These are phyloP conservation scores for Atopsyche davidsoni DNA, from an alignment of 1,140 invertebrate species.

Conservation along the genomic window DNA sequence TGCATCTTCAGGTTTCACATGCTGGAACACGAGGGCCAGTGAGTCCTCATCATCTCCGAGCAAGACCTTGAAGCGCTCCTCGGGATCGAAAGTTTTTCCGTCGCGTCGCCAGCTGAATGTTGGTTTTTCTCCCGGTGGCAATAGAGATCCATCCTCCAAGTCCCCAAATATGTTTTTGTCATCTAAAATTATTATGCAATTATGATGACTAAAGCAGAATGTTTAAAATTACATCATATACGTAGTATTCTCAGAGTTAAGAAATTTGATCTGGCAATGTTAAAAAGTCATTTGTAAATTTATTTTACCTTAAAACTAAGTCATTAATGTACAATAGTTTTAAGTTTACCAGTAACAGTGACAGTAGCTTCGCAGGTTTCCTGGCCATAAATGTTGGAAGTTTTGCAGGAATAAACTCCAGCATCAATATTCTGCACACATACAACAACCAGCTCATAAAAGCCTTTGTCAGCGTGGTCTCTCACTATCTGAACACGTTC, in stretches of 20 bases:
- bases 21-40: conserved; percentile 85
- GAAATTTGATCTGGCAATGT: too few relatives aligned
- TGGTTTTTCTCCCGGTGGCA: conserved; percentile 71
- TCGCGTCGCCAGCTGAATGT: conserved; percentile 87
- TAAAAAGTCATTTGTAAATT: too few relatives aligned
- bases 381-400: conserved; percentile 78
- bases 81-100: conserved; percentile 82
- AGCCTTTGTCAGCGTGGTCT: conserved; percentile 74
- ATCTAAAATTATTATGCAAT: conserved; percentile 46
- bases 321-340: too few relatives aligned
- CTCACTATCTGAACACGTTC: conserved; percentile 68
- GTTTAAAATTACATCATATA: too few relatives aligned
- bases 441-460: conserved; percentile 84
- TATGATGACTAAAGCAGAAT: too few relatives aligned
- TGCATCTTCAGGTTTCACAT: conserved; percentile 88
- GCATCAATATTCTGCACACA: conserved; percentile 75
- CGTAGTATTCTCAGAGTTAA: too few relatives aligned
- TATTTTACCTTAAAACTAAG: too few relatives aligned
- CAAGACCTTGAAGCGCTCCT: conserved; percentile 89
- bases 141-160: conserved; percentile 54
- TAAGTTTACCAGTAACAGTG: conserved; percentile 70
- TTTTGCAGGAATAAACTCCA: conserved; percentile 83
- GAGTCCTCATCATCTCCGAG: conserved; percentile 91
- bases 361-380: conserved; percentile 68
- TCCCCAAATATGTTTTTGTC: conserved; percentile 77